Evolutionary conservation across 1,140 invertebrate species (phyloP), one percentile per base, ranked within the genome.

Genomic region (Formica exsecta): DNA sequence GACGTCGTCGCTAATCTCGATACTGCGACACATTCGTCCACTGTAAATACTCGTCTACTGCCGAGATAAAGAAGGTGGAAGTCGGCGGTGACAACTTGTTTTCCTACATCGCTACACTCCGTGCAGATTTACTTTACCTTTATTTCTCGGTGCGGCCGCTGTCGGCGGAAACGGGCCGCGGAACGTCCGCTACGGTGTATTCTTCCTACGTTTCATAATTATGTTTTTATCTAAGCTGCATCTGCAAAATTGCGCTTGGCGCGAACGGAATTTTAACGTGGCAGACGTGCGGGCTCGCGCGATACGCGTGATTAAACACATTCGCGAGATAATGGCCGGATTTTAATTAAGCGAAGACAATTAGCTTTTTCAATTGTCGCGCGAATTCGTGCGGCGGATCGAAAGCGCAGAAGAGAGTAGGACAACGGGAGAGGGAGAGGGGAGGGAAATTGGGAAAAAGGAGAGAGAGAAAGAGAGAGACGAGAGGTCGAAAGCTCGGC

Each of bases 401-500:
- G 80, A 84, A 62, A 84, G 59, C 22, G 65, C 65, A 57, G 65
- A 57, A 54, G 29, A 25, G 68, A 6, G 44, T 48, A 16, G 41
- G 77, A 36, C 32, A 59, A 51, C 66, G 86, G 65, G 51, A 25
- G 13, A 7, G 2, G 32, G 61, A 48, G 61, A 5, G 13, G 57
- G 38, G 38, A 59, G n/a, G 48, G 3, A 1, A 6, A 41, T 7
- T 36, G 4, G 64, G 41, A 71, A 25, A 29, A 6, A 4, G 2
- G 16, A 22, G 36, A 9, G 25, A 7, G 41, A 29, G 19, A 3
- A 70, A 48, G 76, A n/a, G 41, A 65, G 66, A 84, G 70, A 86
- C 57, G 86, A 74, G 61, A 80, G 76, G 75, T 84, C 84, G 75
- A 89, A 91, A 88, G 81, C 90, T 91, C 86, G 87, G 86, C 66